phyloP scores from a whole-genome alignment of 2,888 invertebrate species.

The Podotricha telesiphe region DNA sequence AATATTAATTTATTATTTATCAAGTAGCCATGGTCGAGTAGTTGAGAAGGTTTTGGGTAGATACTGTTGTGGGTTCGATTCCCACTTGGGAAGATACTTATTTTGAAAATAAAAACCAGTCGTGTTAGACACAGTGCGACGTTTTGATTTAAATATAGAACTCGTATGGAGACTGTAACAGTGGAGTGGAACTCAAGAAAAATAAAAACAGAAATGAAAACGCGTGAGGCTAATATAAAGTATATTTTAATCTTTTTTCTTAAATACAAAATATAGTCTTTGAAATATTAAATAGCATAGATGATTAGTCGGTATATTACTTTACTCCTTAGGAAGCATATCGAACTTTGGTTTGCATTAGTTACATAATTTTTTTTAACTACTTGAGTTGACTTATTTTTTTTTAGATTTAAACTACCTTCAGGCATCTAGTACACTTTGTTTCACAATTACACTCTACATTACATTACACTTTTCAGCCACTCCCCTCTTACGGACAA shows the following conservation, averaged over 20 bases:
- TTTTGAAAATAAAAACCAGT: too few relatives aligned
- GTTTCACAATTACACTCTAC: too few relatives aligned
- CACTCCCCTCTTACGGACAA: too few relatives aligned
- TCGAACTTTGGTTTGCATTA: slow-evolving; percentile 10
- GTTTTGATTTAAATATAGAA: too few relatives aligned
- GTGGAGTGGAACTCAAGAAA: not conserved
- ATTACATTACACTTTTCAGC: too few relatives aligned
- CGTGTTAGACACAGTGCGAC: too few relatives aligned
- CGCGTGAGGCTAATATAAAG: too few relatives aligned
- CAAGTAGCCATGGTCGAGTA: not conserved
- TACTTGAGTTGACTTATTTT: too few relatives aligned
- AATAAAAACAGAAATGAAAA: too few relatives aligned
- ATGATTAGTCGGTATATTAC: slow-evolving; percentile 1
- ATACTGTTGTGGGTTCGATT: not conserved
- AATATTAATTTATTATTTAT: not conserved
- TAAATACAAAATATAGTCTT: not conserved
- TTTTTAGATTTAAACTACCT: too few relatives aligned
- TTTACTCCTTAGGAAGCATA: slow-evolving; percentile 24
- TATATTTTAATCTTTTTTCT: not conserved
- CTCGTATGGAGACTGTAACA: too few relatives aligned
- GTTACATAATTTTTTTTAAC: not conserved
- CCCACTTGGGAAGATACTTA: not conserved
- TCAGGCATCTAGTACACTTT: too few relatives aligned
- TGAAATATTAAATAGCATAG: not conserved
- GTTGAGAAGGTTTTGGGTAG: not conserved